Base-by-base conservation (phyloP, 35 echinoderm and acorn worm genomes). In the Acanthaster planci region DNA sequence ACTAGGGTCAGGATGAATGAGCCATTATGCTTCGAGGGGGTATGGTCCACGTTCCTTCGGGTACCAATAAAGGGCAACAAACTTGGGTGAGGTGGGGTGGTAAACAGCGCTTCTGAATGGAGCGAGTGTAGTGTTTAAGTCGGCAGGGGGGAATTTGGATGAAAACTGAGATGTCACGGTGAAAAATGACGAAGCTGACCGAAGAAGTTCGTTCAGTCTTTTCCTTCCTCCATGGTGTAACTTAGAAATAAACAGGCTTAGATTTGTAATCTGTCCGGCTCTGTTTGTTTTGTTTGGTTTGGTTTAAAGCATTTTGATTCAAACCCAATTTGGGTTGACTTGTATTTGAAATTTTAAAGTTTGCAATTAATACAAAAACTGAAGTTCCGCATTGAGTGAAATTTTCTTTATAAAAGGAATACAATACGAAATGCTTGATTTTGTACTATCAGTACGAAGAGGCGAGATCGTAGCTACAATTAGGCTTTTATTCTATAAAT, bases 61-160 rank as follows among this genome's bases (percentile, higher is more conserved):
- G 64, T 72, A 14, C 64, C 18, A 72, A 31, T 60, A 26, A 34
- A 72, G 64, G 64, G 64, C 64, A 72, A 72, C 0, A 72, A 47
- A 47, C 42, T 34, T 35, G 64, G 64, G 34, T 72, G 26, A 34
- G 64, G 18, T 72, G 22, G 19, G 64, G 64, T 27, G 23, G 64
- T 72, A 72, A 72, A 72, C 64, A 72, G 2, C 42, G 12, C 42
- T 6, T 4, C 42, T 47, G 42, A 34, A 72, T 72, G 64, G 26
- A 14, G 34, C 29, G 10, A 26, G 64, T 26, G 34, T 72, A 26
- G 64, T 21, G 15, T 72, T 72, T 10, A 34, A 47, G 64, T 12
- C 23, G 64, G 64, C 64, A 72, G 64, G 64, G 64, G 64, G 64
- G 64, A 72, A 72, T 72, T 72, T 29, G 8, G 42, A 47, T 47